Base-by-base conservation (phyloP, 2,797 vertebrate species). In the Oophaga sylvatica region DNA sequence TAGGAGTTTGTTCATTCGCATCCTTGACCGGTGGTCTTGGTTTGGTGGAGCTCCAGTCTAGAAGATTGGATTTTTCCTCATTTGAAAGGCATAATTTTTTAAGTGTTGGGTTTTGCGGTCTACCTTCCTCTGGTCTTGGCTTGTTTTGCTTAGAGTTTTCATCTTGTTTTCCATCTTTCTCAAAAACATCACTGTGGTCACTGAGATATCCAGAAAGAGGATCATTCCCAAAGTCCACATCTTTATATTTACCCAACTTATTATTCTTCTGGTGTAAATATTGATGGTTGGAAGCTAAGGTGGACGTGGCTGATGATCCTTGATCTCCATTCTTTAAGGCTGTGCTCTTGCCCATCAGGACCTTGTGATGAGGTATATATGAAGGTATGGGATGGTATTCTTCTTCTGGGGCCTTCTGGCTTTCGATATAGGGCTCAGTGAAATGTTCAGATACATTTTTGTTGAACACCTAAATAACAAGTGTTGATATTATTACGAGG, bases 11-110 rank as follows among this genome's bases (percentile, higher is more conserved):
- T 59, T 71, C 59, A 31, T 31, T 84, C 73, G 85, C 87, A 13
- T 53, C 77, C 78, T 81, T 81, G 2, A 1, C 45, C 29, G 89
- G 8, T 7, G 70, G 92, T 90, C 92, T 31, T 53, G 88, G 22
- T 82, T 79, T 16, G 5, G 13, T 7, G 88, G 90, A 26, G 0
- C 92, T 93, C 92, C 95, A 96, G 83, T 94, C 92, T 60, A 92
- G 89, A 1, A 95, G 91, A 87, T 90, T 93, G 78, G 93, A 92
- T 83, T 92, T 96, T 70, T 96, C 94, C 22, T 93, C 91, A 0
- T 5, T 70, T 20, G 91, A 91, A 63, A 96, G 91, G 6, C 83
- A 63, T 67, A 92, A 53, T n/a, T 91, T 94, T 89, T 91, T 94
- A 41, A 92, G 88, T 26, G 90, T 84, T 17, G 80, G 19, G n/a